These are phyloP conservation scores for Euproctis similis DNA, from an alignment of 2,888 invertebrate species.

Conservation along the genomic window DNA sequence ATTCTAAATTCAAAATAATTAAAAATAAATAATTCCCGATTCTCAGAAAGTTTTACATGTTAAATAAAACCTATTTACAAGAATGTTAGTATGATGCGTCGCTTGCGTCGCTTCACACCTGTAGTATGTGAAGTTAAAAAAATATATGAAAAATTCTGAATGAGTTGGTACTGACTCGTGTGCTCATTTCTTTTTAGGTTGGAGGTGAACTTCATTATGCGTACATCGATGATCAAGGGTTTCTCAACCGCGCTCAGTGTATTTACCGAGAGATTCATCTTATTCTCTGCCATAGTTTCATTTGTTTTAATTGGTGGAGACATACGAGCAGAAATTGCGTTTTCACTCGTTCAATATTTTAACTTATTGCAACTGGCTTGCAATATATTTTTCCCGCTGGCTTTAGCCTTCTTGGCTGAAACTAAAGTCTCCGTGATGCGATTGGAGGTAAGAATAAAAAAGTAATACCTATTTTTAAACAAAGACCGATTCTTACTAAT, in stretches of 20 bases:
- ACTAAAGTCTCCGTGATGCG: constrained; percentile 78
- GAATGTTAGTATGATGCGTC: no score
- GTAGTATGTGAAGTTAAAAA: no score
- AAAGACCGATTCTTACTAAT: no score
- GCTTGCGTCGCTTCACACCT: no score
- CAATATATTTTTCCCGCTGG: constrained; percentile 79
- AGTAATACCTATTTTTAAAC: no score
- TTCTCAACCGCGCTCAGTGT: constrained; percentile 81
- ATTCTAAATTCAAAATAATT: no score
- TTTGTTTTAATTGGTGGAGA: constrained; percentile 81
- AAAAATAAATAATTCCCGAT: no score
- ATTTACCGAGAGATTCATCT: constrained; percentile 88
- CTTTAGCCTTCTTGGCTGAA: constrained; percentile 77
- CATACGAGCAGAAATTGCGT: constrained; percentile 79
- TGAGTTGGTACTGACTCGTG: not conserved
- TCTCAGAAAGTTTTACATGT: no score
- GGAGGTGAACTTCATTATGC: constrained; percentile 81
- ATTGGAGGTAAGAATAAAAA: constrained; percentile 75
- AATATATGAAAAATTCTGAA: no score
- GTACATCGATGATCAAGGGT: constrained; percentile 80
- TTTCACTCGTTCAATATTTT: constrained; percentile 85
- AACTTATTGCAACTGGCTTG: constrained; percentile 82
- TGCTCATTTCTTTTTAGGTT: constrained; percentile 69
- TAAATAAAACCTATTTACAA: no score
- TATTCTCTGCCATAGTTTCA: constrained; percentile 85